Evolutionary conservation across 2,888 invertebrate genomes (phyloP).

Genomic region (Leptopilina myrica): DNA sequence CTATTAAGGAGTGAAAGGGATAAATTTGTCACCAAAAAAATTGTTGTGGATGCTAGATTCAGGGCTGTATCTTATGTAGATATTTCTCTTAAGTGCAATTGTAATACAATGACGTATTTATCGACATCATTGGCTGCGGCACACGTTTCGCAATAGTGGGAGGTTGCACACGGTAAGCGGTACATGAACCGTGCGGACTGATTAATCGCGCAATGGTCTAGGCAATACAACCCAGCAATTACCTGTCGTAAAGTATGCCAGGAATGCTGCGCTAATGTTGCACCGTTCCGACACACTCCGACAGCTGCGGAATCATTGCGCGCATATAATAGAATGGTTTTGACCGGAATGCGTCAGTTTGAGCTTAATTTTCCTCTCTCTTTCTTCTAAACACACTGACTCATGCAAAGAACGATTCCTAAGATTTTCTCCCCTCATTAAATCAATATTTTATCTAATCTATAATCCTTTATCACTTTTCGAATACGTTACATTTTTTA

Average conservation of each 20-base stretch:
- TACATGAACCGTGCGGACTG: constrained; percentile 45
- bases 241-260: constrained; percentile 64
- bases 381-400: constrained; percentile 17
- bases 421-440: constrained; percentile 21
- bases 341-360: constrained; percentile 55
- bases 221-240: constrained; percentile 61
- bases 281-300: constrained; percentile 46
- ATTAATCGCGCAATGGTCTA: constrained; percentile 59
- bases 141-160: constrained; percentile 40
- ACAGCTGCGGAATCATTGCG: constrained; percentile 53
- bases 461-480: background rate
- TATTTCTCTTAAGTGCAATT: no score
- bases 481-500: no score
- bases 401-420: constrained; percentile 48
- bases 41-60: no score
- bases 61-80: no score
- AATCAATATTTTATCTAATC: background rate
- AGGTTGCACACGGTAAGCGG: constrained; percentile 37
- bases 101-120: constrained; percentile 6
- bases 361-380: constrained; percentile 39
- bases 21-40: no score
- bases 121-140: constrained; percentile 6
- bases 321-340: constrained; percentile 49
- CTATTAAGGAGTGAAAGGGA: no score
- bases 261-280: constrained; percentile 59